Evolutionary conservation across 2,113 vertebrate genomes (phyloP).

Genomic region (Lanius collurio): DNA sequence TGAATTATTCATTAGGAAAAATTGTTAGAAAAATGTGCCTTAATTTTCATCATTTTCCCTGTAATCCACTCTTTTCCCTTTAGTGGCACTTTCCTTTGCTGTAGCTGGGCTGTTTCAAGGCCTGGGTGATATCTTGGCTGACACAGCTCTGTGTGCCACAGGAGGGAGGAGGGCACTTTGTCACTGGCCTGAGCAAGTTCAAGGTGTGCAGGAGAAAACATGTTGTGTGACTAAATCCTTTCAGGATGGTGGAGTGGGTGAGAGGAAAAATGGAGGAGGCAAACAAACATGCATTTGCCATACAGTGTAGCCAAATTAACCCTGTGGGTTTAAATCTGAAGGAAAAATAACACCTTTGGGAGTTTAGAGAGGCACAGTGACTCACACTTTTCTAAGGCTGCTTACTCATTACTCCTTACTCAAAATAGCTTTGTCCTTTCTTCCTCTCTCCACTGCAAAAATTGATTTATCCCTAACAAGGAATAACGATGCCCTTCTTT

Average conservation of each 20-base stretch:
- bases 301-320: background rate
- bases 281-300: background rate
- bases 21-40: slow-evolving; percentile 27
- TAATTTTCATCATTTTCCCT: slow-evolving; percentile 10
- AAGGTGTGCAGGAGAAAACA: background rate
- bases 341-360: background rate
- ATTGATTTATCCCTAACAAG: background rate
- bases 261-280: background rate
- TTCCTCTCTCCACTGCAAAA: background rate
- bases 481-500: background rate
- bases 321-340: background rate
- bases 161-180: background rate
- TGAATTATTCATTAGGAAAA: slow-evolving; percentile 53
- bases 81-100: background rate
- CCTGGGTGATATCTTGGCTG: background rate
- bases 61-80: background rate
- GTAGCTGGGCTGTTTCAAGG: background rate
- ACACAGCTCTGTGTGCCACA: background rate
- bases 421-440: background rate
- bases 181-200: background rate
- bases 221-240: background rate
- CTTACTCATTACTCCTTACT: background rate
- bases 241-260: fast-evolving
- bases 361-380: background rate
- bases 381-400: background rate